phyloP scores from a whole-genome alignment of 2,797 vertebrate genomes.

The Semaprochilodus insignis region DNA sequence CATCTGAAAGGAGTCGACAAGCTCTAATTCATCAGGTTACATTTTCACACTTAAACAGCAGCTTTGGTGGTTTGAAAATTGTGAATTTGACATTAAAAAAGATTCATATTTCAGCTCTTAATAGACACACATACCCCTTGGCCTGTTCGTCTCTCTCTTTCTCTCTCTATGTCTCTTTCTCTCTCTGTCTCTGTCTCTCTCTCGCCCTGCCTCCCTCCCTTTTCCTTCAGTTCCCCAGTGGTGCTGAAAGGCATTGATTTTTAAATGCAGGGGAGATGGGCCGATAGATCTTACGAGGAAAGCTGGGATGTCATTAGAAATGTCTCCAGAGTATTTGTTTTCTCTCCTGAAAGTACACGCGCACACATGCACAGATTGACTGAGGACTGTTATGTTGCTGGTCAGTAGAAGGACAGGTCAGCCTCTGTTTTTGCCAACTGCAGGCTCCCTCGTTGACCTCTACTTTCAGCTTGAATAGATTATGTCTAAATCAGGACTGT shows the following conservation, averaged over 20 bases:
- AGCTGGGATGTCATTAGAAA: constrained; percentile 72
- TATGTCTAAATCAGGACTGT: not conserved
- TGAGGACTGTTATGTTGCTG: constrained; percentile 11
- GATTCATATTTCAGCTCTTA: too few relatives aligned
- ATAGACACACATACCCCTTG: constrained; percentile 14
- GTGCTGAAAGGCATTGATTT: constrained; percentile 70
- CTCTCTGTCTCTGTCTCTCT: not conserved
- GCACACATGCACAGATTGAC: constrained; percentile 11
- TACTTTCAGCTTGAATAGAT: constrained; percentile 3
- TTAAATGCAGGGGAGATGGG: constrained; percentile 80
- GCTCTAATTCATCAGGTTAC: too few relatives aligned
- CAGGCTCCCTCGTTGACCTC: not conserved
- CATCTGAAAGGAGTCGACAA: too few relatives aligned
- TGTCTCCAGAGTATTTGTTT: constrained; percentile 59
- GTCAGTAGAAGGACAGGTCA: not conserved
- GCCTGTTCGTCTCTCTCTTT: not conserved
- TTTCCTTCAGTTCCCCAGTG: constrained; percentile 1
- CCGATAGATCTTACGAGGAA: constrained; percentile 70
- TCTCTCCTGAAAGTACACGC: constrained; percentile 29
- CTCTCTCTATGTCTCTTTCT: not conserved
- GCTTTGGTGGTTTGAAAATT: too few relatives aligned
- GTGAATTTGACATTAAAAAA: too few relatives aligned
- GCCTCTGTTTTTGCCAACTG: constrained; percentile 3
- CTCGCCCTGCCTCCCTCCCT: too few relatives aligned
- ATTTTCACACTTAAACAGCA: too few relatives aligned